phyloP scores from a whole-genome alignment of 2,113 vertebrate genomes.

The Bufo gargarizans region DNA sequence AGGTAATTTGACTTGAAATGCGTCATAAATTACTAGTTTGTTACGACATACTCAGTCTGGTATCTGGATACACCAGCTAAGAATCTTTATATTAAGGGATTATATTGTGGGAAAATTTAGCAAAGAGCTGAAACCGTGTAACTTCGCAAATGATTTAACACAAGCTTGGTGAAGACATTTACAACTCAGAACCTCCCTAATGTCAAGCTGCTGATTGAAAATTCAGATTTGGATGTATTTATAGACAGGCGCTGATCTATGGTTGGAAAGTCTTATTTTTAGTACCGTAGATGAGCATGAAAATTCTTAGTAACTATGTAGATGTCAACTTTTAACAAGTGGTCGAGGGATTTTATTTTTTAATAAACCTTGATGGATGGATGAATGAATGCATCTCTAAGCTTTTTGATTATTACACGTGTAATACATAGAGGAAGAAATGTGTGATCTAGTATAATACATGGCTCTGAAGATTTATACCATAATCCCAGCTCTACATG shows the following conservation, averaged over 20 bases:
- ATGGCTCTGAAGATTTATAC: too few relatives aligned
- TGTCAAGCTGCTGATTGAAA: conserved; percentile 19
- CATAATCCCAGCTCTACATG: too few relatives aligned
- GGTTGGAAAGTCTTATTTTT: conserved; percentile 41
- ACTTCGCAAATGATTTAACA: conserved; percentile 25
- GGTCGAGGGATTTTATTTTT: not conserved
- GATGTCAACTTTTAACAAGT: not conserved
- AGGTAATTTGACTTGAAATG: not conserved
- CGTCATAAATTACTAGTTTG: not conserved
- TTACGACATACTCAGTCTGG: conserved; percentile 6
- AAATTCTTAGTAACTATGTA: not conserved
- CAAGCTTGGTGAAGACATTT: not conserved
- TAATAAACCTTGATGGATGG: not conserved
- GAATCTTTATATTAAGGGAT: not conserved
- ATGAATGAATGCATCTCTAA: not conserved
- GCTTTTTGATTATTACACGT: too few relatives aligned
- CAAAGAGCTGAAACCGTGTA: not conserved
- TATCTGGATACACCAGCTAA: not conserved
- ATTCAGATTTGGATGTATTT: conserved; percentile 20
- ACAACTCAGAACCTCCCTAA: not conserved
- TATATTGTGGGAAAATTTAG: conserved; percentile 33
- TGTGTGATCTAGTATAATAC: too few relatives aligned
- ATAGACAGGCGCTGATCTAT: conserved; percentile 18
- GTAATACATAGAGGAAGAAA: too few relatives aligned
- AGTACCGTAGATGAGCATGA: not conserved